A percentile compares a stretch with the other conserved stretches of the same genome.
phyloP scores from a whole-genome alignment of 2,113 vertebrate species.

The Serinus canaria region DNA sequence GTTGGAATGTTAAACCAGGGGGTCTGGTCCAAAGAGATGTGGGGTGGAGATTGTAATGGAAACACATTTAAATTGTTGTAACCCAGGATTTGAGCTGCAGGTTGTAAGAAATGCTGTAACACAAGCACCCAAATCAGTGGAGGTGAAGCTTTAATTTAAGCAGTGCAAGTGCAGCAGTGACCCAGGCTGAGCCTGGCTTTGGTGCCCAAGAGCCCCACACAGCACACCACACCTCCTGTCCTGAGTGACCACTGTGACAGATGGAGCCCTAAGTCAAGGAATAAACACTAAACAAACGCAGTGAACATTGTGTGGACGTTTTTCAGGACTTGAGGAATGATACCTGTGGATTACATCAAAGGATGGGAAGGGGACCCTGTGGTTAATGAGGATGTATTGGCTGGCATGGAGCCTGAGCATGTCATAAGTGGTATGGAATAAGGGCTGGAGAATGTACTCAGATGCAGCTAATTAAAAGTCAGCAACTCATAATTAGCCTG shows the following conservation, averaged over 20 bases:
- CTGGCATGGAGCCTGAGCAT: neutral
- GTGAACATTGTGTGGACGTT: neutral
- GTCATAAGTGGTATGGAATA: neutral
- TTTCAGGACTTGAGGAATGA: neutral
- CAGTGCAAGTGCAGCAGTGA: neutral
- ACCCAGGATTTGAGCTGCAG: too few species aligned
- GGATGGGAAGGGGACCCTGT: rapidly evolving
- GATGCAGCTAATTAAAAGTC: neutral
- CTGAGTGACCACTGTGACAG: neutral
- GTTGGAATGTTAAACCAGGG: neutral
- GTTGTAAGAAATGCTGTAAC: neutral
- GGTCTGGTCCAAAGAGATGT: neutral
- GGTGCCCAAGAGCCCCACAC: too few species aligned
- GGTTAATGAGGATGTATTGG: too few species aligned
- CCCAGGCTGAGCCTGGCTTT: neutral
- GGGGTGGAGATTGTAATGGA: too few species aligned
- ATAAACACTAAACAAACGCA: neutral
- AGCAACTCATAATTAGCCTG: neutral
- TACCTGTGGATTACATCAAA: neutral
- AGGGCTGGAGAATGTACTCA: neutral
- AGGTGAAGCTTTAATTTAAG: neutral
- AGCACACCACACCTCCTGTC: too few species aligned
- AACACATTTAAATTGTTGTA: neutral
- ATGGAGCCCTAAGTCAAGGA: neutral
- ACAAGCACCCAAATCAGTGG: neutral